These are phyloP conservation scores for Sialia sialis DNA, from an alignment of 2,113 vertebrate species.

Conservation along the genomic window DNA sequence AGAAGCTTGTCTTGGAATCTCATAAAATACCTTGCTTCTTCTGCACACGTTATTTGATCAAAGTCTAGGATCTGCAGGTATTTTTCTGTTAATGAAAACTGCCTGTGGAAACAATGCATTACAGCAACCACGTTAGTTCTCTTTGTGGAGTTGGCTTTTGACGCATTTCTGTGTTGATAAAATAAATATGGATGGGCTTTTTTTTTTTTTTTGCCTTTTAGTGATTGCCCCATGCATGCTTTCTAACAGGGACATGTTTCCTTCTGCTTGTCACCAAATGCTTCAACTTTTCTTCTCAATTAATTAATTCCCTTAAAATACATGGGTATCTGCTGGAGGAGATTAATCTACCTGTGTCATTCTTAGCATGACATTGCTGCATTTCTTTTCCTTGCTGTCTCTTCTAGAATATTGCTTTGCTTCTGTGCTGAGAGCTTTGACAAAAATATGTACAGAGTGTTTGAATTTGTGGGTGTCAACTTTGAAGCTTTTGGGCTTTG, in stretches of 20 bases:
- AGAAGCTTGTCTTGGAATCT: neutral
- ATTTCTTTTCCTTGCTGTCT: neutral
- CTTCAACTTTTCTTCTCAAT: neutral
- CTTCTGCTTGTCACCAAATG: neutral
- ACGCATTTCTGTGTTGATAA: neutral
- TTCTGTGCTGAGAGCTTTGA: neutral
- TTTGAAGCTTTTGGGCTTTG: neutral
- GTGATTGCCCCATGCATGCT: neutral
- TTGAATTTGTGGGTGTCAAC: neutral
- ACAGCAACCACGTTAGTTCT: neutral
- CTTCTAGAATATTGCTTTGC: neutral
- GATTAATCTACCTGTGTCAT: neutral
- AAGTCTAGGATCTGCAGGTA: neutral
- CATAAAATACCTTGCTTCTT: neutral
- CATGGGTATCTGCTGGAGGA: neutral
- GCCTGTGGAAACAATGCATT: neutral
- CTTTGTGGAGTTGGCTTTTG: neutral
- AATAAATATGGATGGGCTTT: neutral
- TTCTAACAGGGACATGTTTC: neutral
- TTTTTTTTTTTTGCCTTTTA: neutral
- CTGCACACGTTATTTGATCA: neutral
- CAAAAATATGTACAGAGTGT: neutral
- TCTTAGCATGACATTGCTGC: neutral
- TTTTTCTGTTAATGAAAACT: conserved; percentile 21
- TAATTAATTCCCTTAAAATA: neutral